Evolutionary conservation across 2,113 vertebrate genomes (phyloP).

Genomic region (Poecilia latipinna): DNA sequence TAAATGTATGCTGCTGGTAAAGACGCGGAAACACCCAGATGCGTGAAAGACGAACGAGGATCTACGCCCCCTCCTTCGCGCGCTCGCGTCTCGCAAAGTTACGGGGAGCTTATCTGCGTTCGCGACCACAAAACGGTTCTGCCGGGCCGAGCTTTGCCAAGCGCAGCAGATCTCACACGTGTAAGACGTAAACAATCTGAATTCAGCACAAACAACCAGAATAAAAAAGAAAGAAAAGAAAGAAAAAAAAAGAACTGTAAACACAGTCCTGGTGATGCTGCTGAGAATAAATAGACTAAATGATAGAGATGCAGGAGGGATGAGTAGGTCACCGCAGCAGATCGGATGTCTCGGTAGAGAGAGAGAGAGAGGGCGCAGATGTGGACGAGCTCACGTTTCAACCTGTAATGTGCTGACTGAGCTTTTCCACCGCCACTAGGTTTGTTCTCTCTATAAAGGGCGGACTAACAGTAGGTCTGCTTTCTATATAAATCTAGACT

Average conservation of each 20-base stretch:
- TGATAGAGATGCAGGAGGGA: conserved; percentile 56
- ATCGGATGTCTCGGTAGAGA: conserved; percentile 38
- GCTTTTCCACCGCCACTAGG: conserved; percentile 42
- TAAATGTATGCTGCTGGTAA: conserved; percentile 65
- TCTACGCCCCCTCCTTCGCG: conserved; percentile 39
- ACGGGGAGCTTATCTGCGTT: conserved; percentile 58
- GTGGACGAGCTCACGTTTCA: conserved; percentile 8
- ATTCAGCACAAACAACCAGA: conserved; percentile 28
- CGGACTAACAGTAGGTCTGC: conserved; percentile 74
- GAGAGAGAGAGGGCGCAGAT: conserved; percentile 18
- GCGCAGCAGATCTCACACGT: not conserved
- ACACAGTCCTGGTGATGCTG: conserved; percentile 35
- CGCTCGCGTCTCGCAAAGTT: conserved; percentile 41
- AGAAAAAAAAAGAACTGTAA: conserved; percentile 49
- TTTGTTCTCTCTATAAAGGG: conserved; percentile 47
- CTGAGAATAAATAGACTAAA: conserved; percentile 64
- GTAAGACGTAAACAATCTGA: conserved; percentile 18
- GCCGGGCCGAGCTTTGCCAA: conserved; percentile 35
- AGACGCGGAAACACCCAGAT: conserved; percentile 58
- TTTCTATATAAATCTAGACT: conserved; percentile 75
- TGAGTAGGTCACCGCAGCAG: conserved; percentile 46
- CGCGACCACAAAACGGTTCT: conserved; percentile 40
- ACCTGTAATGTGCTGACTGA: conserved; percentile 51
- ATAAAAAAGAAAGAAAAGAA: conserved; percentile 41
- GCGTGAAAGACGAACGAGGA: conserved; percentile 34